Conservation (phyloP, 2,888 invertebrate genomes). For the Frankliniella fusca region DNA sequence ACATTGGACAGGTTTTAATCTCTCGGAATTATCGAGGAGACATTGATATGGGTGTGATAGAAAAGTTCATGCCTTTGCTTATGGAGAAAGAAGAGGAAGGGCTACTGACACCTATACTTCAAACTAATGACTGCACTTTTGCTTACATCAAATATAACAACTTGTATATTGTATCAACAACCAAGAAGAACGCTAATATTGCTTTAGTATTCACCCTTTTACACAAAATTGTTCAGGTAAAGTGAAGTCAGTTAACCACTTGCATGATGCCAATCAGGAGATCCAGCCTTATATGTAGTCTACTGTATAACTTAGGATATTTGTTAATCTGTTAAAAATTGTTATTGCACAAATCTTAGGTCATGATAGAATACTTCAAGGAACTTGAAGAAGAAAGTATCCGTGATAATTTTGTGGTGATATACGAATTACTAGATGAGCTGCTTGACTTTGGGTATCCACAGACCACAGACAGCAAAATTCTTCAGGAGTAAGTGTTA, state of each 20-base stretch:
- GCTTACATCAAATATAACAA: constrained; percentile 64
- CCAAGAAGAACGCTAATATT: constrained; percentile 64
- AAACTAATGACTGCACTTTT: constrained; percentile 56
- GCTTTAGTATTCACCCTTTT: constrained; percentile 61
- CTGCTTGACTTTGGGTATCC: constrained; percentile 66
- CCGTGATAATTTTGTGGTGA: constrained; percentile 65
- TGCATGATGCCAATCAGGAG: too few relatives aligned
- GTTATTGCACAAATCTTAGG: constrained; percentile 39
- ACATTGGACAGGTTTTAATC: constrained; percentile 54
- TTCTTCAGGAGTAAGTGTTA: constrained; percentile 55
- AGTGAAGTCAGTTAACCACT: constrained; percentile 28
- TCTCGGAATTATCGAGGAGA: constrained; percentile 65
- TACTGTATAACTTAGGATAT: constrained; percentile 3
- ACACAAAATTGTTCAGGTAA: constrained; percentile 60
- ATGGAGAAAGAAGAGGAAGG: constrained; percentile 66
- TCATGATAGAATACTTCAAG: constrained; percentile 63
- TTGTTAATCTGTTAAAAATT: not conserved
- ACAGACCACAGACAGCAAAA: constrained; percentile 65
- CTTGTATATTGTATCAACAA: constrained; percentile 59
- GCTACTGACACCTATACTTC: constrained; percentile 55
- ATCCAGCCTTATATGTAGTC: too few relatives aligned
- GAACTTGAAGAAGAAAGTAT: constrained; percentile 66
- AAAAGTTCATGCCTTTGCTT: constrained; percentile 62
- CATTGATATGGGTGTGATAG: constrained; percentile 62
- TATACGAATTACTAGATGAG: constrained; percentile 65